Evolutionary conservation across 2,888 invertebrate genomes (phyloP), one percentile per base, ranked within the genome.

Genomic region (Orthosia gothica): DNA sequence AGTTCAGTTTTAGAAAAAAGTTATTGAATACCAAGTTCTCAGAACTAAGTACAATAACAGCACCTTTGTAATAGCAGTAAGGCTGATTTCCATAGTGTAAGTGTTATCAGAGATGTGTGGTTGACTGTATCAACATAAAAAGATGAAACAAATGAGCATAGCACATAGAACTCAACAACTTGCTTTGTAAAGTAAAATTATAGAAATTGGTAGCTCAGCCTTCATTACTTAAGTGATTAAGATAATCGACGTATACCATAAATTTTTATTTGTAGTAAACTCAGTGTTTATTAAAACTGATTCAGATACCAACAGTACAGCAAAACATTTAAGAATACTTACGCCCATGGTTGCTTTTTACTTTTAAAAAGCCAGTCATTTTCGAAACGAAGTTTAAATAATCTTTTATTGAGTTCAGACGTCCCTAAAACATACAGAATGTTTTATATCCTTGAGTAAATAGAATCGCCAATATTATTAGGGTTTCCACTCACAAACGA

Each of bases 291-390:
- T 13, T 13, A 59, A 52, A 63, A 18, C 18, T 12, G n/a, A 55
- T 49, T 74, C 20, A 40, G 9, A 40, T 47, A 64, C 2, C 49
- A 50, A 20, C 7, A 79, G 54, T 52, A 26, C 9, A 49, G 12
- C 2, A 13, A 58, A 77, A 40, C 20, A 63, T 20, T 13, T 40
- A 50, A 40, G 1, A 20, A 65, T 55, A 87, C 94, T 93, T 85
- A 96, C 97, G 90, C 89, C 97, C 97, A 97, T 13, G 96, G 95
- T 79, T 95, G 96, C 79, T 95, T 96, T 84, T 92, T 95, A 79
- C 92, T 94, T 85, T 93, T 96, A 87, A 97, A 97, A 47, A 96
- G 89, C 92, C 92, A 92, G 66, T 96, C 95, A 87, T 96, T 92
- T 84, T 95, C 91, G 71, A 96, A 95, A 72, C 96, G 92, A 59